Conservation (phyloP, 2,888 invertebrate species). For the Adineta ricciae region DNA sequence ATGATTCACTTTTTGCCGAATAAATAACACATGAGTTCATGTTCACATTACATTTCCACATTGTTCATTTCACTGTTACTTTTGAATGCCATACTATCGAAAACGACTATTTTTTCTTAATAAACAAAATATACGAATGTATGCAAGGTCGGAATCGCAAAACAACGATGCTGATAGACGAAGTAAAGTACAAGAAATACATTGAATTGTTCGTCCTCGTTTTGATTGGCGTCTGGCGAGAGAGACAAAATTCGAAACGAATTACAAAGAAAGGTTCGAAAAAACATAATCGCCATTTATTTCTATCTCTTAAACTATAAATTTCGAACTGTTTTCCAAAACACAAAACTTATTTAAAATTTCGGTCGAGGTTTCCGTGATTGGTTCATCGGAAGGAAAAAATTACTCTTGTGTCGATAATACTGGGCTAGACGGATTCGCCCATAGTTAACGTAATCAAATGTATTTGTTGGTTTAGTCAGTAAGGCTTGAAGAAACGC, state of each 20-base stretch:
- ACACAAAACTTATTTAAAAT: neutral
- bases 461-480: neutral
- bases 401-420: neutral
- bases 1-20: neutral
- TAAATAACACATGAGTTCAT: too few species aligned
- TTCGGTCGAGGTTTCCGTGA: neutral
- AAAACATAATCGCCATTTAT: too few species aligned
- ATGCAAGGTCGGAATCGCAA: neutral
- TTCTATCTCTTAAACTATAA: too few species aligned
- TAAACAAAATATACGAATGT: neutral
- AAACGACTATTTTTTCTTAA: too few species aligned
- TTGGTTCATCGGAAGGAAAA: neutral
- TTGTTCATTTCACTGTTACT: too few species aligned
- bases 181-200: neutral
- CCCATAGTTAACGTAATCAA: neutral
- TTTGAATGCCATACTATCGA: too few species aligned
- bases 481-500: neutral
- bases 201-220: neutral
- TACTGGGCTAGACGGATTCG: neutral
- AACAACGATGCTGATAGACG: neutral
- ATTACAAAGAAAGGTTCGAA: too few species aligned
- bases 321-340: neutral
- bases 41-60: too few species aligned
- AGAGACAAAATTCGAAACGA: too few species aligned
- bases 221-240: too few species aligned